Evolutionary conservation across 2,888 invertebrate species (phyloP).

Genomic region (Orchestes rusci): DNA sequence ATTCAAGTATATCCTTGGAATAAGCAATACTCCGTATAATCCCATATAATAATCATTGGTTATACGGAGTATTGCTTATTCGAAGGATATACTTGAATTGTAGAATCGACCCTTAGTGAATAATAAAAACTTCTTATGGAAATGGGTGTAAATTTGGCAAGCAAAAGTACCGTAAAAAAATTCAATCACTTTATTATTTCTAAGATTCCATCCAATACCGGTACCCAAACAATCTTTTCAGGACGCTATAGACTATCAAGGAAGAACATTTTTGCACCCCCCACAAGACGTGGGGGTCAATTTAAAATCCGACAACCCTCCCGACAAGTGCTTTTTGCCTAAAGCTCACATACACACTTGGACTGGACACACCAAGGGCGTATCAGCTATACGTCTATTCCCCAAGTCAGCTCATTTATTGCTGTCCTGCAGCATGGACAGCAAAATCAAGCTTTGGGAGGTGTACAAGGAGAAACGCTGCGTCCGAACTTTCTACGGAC

Average conservation of each 20-base stretch:
- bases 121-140: too few relatives aligned
- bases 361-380: slow-evolving; percentile 95
- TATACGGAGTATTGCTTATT: too few relatives aligned
- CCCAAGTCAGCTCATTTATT: slow-evolving; percentile 91
- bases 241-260: slow-evolving; percentile 93
- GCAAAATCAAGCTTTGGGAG: slow-evolving; percentile 96
- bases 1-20: too few relatives aligned
- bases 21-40: too few relatives aligned
- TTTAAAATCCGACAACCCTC: slow-evolving; percentile 74
- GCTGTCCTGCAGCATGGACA: slow-evolving; percentile 95
- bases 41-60: too few relatives aligned
- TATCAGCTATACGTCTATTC: slow-evolving; percentile 92
- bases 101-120: too few relatives aligned
- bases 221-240: too few relatives aligned
- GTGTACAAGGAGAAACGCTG: slow-evolving; percentile 93
- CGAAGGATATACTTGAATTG: too few relatives aligned
- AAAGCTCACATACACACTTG: slow-evolving; percentile 94
- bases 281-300: slow-evolving; percentile 92
- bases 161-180: too few relatives aligned
- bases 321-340: slow-evolving; percentile 92
- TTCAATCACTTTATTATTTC: too few relatives aligned
- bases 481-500: slow-evolving; percentile 90
- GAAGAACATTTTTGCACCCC: slow-evolving; percentile 86
- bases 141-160: too few relatives aligned
- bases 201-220: too few relatives aligned